These are phyloP conservation scores for Oscheius sp. DNA, from an alignment of 1,140 invertebrate genomes.

Conservation along the genomic window DNA sequence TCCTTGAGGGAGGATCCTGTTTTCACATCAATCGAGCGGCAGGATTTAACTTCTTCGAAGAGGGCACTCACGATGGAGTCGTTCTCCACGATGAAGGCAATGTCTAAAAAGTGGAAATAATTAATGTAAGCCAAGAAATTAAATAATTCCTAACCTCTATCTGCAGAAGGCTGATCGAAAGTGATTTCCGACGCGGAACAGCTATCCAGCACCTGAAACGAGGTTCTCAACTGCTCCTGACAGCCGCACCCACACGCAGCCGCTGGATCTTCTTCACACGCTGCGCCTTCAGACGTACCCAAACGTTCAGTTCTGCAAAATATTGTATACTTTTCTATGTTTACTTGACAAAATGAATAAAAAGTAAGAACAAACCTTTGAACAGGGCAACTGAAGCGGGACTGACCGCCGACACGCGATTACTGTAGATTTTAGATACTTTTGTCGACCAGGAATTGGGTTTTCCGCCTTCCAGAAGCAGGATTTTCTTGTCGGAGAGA, in stretches of 20 bases:
- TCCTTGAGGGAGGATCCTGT: conserved; percentile 36
- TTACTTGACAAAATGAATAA: too few species aligned
- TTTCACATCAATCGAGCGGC: conserved; percentile 39
- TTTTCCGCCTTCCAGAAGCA: conserved; percentile 26
- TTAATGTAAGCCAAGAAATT: not conserved
- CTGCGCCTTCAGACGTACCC: conserved; percentile 34
- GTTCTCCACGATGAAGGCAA: conserved; percentile 45
- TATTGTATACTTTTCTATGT: too few species aligned
- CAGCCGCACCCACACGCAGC: conserved; percentile 31
- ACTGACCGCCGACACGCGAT: conserved; percentile 45
- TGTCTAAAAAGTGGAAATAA: conserved; percentile 14
- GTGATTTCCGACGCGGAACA: conserved; percentile 41
- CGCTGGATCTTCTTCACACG: conserved; percentile 37
- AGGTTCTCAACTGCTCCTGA: not conserved
- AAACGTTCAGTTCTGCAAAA: conserved; percentile 35
- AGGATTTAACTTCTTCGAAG: conserved; percentile 39
- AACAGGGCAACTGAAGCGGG: conserved; percentile 35
- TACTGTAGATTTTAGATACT: conserved; percentile 24
- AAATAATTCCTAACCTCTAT: not conserved
- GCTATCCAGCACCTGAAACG: conserved; percentile 37
- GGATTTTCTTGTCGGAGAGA: conserved; percentile 14
- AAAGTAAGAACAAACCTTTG: conserved; percentile 30
- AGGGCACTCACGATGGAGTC: conserved; percentile 39
- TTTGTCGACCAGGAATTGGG: conserved; percentile 1
- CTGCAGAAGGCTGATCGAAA: conserved; percentile 34